Base-by-base conservation (phyloP, 2,113 vertebrate genomes). In the Hypocryptadius cinnamomeus region DNA sequence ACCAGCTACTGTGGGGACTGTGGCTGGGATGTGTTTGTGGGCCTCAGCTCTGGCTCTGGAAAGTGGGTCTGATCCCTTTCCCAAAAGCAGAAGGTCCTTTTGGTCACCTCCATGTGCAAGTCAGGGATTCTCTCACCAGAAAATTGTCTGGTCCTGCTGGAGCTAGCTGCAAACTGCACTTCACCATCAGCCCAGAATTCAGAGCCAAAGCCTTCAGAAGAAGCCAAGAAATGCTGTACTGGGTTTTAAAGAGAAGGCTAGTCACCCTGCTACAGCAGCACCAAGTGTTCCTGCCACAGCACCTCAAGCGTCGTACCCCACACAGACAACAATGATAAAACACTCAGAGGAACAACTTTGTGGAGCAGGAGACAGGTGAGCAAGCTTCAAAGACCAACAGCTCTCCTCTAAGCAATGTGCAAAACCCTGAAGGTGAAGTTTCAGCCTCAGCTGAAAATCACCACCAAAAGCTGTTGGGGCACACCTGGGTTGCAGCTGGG, bases 221-320 rank as follows among this genome's bases (percentile, higher is more conserved):
- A 35, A 53, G 70, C 51, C 33, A 86, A 24, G 17, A 74, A 72
- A 69, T 16, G 30, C 68, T 61, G 10, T 9, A 53, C 27, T 28
- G 27, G n/a, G 30, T 48, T 42, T 84, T 71, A 72, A 45, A 82
- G 63, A 17, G 44, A 81, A 69, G 31, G 33, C 23, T 48, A 61
- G 21, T 68, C 7, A 2, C 24, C 39, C 51, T 78, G 15, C 15
- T 3, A 39, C 24, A 84, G 51, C 57, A 60, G 37, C 44, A 85
- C 5, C 37, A 15, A 19, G 13, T 6, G 22, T 9, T 48, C 61
- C 57, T 37, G 54, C 28, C 60, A 54, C n/a, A 57, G 47, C 3
- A 6, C 47, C 19, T 20, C 2, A 3, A 65, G 37, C 0, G 2
- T 24, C n/a, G 14, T 7, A 44, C 20, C 20, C 24, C 19, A 19